Evolutionary conservation across 2,797 vertebrate species (phyloP).

Genomic region (Anabacerthia variegaticeps): DNA sequence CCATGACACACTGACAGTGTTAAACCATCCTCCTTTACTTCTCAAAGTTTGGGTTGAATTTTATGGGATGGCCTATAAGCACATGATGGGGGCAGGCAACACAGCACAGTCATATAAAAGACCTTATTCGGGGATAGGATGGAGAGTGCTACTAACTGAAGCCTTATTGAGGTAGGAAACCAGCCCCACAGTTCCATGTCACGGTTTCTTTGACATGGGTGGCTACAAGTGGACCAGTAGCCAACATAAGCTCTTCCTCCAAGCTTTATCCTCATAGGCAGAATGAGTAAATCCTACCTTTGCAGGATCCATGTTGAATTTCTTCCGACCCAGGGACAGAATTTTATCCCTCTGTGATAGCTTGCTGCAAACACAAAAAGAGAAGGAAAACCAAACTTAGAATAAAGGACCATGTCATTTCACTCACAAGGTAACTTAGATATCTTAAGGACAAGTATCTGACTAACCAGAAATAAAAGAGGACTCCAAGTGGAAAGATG

Average conservation of each 20-base stretch:
- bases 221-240: not conserved
- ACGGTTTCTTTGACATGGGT: not conserved
- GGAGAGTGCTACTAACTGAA: not conserved
- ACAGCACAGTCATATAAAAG: not conserved
- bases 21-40: not conserved
- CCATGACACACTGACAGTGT: not conserved
- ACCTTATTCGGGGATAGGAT: not conserved
- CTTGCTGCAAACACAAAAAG: slow-evolving; percentile 74
- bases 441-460: not conserved
- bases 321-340: slow-evolving; percentile 85
- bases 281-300: slow-evolving; percentile 77
- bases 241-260: not conserved
- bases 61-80: not conserved
- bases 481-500: not conserved
- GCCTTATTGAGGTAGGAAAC: not conserved
- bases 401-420: not conserved
- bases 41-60: not conserved
- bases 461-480: not conserved
- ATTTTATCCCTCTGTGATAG: slow-evolving; percentile 81
- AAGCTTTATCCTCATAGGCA: not conserved
- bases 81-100: not conserved
- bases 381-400: not conserved
- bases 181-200: not conserved
- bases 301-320: slow-evolving; percentile 93
- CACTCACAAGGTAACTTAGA: not conserved